Conservation (phyloP, 2,888 invertebrate genomes). For the Saturnia japonica region DNA sequence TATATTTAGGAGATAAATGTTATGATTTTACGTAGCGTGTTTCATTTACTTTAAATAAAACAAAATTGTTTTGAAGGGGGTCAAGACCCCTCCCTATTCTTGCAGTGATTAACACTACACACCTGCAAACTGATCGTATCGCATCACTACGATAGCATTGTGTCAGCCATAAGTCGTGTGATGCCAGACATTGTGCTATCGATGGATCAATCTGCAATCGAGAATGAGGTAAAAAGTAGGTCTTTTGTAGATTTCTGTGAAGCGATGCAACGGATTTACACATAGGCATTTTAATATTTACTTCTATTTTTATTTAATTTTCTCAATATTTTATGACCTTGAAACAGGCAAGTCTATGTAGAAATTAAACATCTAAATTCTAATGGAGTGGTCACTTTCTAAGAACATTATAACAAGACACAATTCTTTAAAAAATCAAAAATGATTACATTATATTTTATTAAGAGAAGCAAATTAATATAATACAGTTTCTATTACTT, state of each 20-base stretch:
- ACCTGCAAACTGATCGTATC: constrained; percentile 31
- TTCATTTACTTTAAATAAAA: neutral
- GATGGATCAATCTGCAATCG: constrained; percentile 28
- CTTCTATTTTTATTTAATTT: neutral
- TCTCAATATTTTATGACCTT: neutral
- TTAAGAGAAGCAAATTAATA: no score
- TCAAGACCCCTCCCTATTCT: neutral
- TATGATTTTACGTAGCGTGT: neutral
- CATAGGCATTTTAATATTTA: neutral
- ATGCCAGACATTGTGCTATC: constrained; percentile 36
- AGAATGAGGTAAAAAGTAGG: constrained; percentile 31
- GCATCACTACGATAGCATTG: constrained; percentile 25
- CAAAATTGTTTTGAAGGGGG: neutral
- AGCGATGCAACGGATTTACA: constrained; percentile 5
- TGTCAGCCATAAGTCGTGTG: constrained; percentile 27
- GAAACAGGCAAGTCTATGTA: neutral
- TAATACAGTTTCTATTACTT: neutral
- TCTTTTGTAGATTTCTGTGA: constrained; percentile 14
- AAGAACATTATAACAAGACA: neutral
- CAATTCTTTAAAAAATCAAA: no score
- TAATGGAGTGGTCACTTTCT: neutral
- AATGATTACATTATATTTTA: no score
- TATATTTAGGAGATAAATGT: no score
- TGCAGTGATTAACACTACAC: neutral
- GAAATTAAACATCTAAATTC: neutral